phyloP scores from a whole-genome alignment of 2,888 invertebrate species.

The Temnothorax unifasciatus region DNA sequence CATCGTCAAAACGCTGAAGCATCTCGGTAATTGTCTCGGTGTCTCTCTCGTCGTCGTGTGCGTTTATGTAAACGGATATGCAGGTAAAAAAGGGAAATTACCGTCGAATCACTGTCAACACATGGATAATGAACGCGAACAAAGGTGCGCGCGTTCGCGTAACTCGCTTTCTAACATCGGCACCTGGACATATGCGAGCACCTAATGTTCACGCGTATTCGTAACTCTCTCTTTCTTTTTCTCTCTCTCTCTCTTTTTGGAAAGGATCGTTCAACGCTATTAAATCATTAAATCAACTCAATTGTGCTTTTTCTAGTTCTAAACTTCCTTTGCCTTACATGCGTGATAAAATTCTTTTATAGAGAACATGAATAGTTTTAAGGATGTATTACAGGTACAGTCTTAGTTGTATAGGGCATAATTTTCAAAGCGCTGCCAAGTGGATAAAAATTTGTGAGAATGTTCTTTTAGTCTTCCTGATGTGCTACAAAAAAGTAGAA shows the following conservation, averaged over 20 bases:
- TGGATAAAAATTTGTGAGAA: no score
- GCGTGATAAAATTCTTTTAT: neutral
- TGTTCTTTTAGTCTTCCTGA: no score
- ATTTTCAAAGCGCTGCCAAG: no score
- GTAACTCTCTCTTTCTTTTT: conserved; percentile 22
- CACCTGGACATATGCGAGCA: conserved; percentile 60
- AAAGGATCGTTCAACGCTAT: conserved; percentile 18
- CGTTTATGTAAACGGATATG: conserved; percentile 58
- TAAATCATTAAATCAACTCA: neutral
- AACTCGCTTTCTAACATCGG: conserved; percentile 79
- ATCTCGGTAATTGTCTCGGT: conserved; percentile 32
- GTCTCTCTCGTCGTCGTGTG: neutral
- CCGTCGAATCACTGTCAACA: conserved; percentile 67
- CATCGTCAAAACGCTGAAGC: conserved; percentile 15
- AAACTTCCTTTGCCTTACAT: neutral
- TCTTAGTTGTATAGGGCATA: no score
- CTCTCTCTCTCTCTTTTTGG: conserved; percentile 13
- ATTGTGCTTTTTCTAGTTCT: neutral
- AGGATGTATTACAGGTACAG: no score
- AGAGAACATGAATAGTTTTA: neutral
- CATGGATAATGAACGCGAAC: conserved; percentile 71
- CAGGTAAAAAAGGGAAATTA: conserved; percentile 64
- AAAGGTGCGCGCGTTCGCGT: conserved; percentile 74
- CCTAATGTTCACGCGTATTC: conserved; percentile 42
- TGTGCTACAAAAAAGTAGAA: no score